Evolutionary conservation across 2,888 invertebrate genomes (phyloP), one percentile per base, ranked within the genome.

Genomic region (Amiota mariae): DNA sequence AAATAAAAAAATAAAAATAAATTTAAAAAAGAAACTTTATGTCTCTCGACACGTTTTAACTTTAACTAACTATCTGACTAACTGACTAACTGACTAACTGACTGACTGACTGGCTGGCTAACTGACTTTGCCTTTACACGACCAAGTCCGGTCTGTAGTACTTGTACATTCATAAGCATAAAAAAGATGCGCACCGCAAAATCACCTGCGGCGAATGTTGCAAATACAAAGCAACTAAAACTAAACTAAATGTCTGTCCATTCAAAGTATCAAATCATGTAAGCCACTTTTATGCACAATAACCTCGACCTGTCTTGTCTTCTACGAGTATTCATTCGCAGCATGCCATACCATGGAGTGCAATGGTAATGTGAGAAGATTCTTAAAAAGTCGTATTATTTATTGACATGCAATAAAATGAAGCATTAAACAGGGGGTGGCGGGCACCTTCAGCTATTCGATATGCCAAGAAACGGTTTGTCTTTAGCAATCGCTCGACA

Each of bases 241-340:
- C 13, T 15, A 15, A 11, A 54, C n/a, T 15, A 54, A 15, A 54
- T 46, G 63, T 59, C 59, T n/a, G 59, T 15, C 18, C 46, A 24
- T n/a, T 66, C 48, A 48, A 36, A 63, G 63, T 59, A 59, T 59
- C 20, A 18, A 20, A 20, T 20, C 59, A 20, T 59, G 18, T 18
- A 59, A 59, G 59, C 59, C 18, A n/a, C 20, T 13, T 24, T 12
- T 68, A 13, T 54, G 67, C 67, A 71, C 18, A 64, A 70, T 80
- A 82, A 86, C 87, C 87, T 87, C 87, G 87, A 87, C 87, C 87
- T 85, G 87, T 87, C 86, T 79, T 80, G 81, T 79, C 72, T 78
- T 77, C 71, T 54, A 72, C 47, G 64, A 13, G 63, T 66, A 24
- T 66, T 54, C 73, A 12, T 47, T 24, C 15, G 10, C 10, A 59